Evolutionary conservation across 2,113 vertebrate species (phyloP), one percentile per base, ranked within the genome.

Genomic region (Heloderma charlesbogerti): DNA sequence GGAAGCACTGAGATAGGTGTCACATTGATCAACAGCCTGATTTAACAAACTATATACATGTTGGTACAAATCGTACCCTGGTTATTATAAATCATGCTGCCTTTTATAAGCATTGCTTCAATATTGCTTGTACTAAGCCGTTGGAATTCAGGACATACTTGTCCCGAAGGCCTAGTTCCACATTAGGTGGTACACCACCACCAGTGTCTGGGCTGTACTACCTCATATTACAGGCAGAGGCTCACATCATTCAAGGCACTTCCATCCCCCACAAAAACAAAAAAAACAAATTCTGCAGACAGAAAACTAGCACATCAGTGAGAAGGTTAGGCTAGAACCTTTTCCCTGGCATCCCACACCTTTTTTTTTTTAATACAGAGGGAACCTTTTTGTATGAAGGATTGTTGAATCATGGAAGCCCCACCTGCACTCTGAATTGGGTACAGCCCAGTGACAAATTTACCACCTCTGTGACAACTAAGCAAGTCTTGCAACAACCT

Each of bases 51-150:
- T 40, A 29, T 84, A 51, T 75, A 12, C 16, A 22, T 15, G 0
- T 54, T 0, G 0, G 78, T 82, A 88, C 80, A 78, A 6, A 0
- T 0, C 2, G 74, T 88, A 0, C 86, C 37, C 2, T 2, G 40
- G 83, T 74, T 31, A 0, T 81, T 0, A 0, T n/a, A 71, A 85
- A 0, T 13, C 90, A 86, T 74, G 63, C 1, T 8, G 0, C 1
- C 0, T 92, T 82, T 91, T 48, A 77, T n/a, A 75, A 0, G 83
- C 60, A 34, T 66, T 63, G 63, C 37, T 89, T 89, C 43, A 18
- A 10, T 71, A 43, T 84, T 0, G 0, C 69, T 91, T 78, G 9
- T 72, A 0, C 84, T 89, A 79, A 22, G 91, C 81, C 93, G 84
- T 67, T 92, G 93, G 74, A 66, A 91, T 93, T 94, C 83, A 84